These are phyloP conservation scores for Episyrphus balteatus DNA, from an alignment of 1,140 invertebrate genomes.

Conservation along the genomic window DNA sequence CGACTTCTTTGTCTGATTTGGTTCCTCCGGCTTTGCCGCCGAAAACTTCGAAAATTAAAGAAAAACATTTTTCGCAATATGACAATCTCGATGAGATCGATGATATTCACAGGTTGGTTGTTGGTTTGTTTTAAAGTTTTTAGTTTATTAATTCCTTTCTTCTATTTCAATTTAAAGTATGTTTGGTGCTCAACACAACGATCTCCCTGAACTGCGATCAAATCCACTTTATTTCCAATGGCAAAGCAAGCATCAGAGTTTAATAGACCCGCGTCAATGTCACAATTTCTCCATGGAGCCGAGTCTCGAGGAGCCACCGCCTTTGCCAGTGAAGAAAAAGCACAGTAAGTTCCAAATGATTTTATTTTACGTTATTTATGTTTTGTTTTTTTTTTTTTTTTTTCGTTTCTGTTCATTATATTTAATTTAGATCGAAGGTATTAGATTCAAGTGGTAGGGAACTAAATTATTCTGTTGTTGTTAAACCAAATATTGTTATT, in stretches of 20 bases:
- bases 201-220: slow-evolving; percentile 8
- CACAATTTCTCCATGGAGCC: slow-evolving; percentile 19
- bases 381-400: slow-evolving; percentile 10
- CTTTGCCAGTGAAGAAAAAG: slow-evolving; percentile 80
- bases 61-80: slow-evolving; percentile 57
- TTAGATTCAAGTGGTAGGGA: too few relatives aligned
- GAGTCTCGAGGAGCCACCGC: slow-evolving; percentile 59
- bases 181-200: neutral
- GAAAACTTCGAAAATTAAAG: slow-evolving; percentile 43
- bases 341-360: slow-evolving; percentile 68
- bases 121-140: neutral
- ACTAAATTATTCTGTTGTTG: too few relatives aligned
- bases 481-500: slow-evolving; percentile 25
- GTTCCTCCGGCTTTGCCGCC: slow-evolving; percentile 55
- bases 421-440: slow-evolving; percentile 2
- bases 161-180: neutral
- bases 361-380: slow-evolving; percentile 3
- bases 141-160: neutral
- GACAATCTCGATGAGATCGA: slow-evolving; percentile 53
- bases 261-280: slow-evolving; percentile 23
- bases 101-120: slow-evolving; percentile 18
- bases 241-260: slow-evolving; percentile 28
- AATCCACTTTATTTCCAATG: slow-evolving; percentile 13
- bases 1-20: slow-evolving; percentile 14
- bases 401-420: slow-evolving; percentile 11